These are phyloP conservation scores for Heliconius himera DNA, from an alignment of 1,140 invertebrate genomes.

Conservation along the genomic window DNA sequence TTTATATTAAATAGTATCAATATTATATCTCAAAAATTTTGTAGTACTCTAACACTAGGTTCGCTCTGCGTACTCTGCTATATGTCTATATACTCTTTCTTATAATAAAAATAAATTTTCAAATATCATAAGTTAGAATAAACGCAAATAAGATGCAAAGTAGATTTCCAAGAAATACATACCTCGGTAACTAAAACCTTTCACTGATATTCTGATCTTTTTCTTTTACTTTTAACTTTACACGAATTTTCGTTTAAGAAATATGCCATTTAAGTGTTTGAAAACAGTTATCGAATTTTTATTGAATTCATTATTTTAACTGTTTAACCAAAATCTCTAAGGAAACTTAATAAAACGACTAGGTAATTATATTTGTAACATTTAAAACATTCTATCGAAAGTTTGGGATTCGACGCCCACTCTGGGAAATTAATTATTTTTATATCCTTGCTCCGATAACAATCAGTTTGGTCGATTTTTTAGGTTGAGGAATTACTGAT, in stretches of 20 bases:
- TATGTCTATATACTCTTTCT: background rate
- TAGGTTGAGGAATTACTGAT: no score
- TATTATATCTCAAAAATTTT: no score
- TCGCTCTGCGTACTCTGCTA: background rate
- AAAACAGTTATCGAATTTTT: background rate
- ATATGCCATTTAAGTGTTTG: background rate
- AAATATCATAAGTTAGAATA: background rate
- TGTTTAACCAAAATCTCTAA: no score
- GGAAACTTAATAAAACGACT: no score
- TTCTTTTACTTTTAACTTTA: background rate
- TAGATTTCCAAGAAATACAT: constrained; percentile 3
- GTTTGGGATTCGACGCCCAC: no score
- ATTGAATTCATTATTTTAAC: no score
- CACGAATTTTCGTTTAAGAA: background rate
- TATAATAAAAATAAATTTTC: background rate
- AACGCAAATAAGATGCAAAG: background rate
- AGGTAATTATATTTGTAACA: no score
- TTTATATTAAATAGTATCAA: no score
- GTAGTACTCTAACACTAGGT: background rate
- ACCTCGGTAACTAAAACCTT: background rate
- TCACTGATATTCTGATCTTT: background rate
- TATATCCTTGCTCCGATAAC: no score
- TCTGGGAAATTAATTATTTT: no score
- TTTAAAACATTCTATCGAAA: no score
- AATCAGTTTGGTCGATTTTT: no score